Conservation (phyloP, 1,140 invertebrate species). For the Scaptodrosophila lebanonensis region DNA sequence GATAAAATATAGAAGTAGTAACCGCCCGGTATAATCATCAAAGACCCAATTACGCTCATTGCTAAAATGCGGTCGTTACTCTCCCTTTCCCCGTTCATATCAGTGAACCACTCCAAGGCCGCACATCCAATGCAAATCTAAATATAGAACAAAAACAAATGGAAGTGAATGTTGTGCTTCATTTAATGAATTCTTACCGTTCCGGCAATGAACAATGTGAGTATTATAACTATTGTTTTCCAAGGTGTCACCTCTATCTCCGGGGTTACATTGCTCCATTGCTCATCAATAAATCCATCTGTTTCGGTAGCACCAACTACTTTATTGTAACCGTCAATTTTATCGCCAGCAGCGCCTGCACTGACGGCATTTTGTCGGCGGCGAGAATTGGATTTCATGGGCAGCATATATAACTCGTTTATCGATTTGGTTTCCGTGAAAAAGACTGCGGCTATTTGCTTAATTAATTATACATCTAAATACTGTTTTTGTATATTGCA, state of each 20-base stretch:
- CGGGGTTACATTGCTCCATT: slow-evolving; percentile 42
- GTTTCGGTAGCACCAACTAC: slow-evolving; percentile 18
- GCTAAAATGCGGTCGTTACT: slow-evolving; percentile 46
- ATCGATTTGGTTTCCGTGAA: slow-evolving; percentile 4
- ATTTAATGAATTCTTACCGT: slow-evolving; percentile 22
- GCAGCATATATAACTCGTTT: slow-evolving; percentile 41
- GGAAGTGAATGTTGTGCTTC: neutral
- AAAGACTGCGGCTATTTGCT: too few species aligned
- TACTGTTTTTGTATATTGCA: too few species aligned
- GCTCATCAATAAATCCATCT: slow-evolving; percentile 56
- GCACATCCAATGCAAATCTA: slow-evolving; percentile 49
- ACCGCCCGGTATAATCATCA: slow-evolving; percentile 56
- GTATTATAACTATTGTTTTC: slow-evolving; percentile 54
- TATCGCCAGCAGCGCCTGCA: neutral
- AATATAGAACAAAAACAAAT: neutral
- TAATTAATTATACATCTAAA: too few species aligned
- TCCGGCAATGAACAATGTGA: slow-evolving; percentile 43
- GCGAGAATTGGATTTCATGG: slow-evolving; percentile 47
- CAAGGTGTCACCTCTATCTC: slow-evolving; percentile 28
- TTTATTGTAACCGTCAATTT: slow-evolving; percentile 30
- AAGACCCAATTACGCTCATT: slow-evolving; percentile 40
- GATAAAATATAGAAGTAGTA: slow-evolving; percentile 49
- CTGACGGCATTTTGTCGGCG: slow-evolving; percentile 39
- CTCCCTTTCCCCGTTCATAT: slow-evolving; percentile 33
- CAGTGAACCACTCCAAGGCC: slow-evolving; percentile 32